phyloP scores from a whole-genome alignment of 2,888 invertebrate species.

The Ennomos erosarius region DNA sequence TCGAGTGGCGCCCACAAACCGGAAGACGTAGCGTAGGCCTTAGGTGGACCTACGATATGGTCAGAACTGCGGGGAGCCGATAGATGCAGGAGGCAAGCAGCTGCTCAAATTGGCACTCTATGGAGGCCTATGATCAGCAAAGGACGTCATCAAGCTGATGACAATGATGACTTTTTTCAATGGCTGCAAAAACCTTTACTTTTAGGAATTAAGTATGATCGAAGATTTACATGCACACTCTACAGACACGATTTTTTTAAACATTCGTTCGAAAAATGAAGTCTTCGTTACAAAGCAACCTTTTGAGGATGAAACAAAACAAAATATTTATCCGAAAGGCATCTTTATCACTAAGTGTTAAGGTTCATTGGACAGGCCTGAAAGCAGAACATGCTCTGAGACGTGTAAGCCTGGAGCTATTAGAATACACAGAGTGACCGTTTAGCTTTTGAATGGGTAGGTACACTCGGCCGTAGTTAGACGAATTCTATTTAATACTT shows the following conservation, averaged over 20 bases:
- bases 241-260: slow-evolving; percentile 9
- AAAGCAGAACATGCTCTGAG: background rate
- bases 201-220: no score
- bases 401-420: background rate
- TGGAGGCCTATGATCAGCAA: no score
- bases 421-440: slow-evolving; percentile 2
- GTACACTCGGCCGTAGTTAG: background rate
- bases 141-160: no score
- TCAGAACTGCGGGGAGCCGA: no score
- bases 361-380: slow-evolving; percentile 4
- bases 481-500: no score
- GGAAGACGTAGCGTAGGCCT: no score
- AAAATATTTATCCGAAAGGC: slow-evolving; percentile 1
- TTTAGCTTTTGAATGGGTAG: slow-evolving; percentile 9
- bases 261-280: slow-evolving; percentile 31
- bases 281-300: slow-evolving; percentile 23
- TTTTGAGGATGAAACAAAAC: slow-evolving; percentile 2
- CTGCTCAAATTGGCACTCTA: no score
- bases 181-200: no score
- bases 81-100: no score
- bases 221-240: slow-evolving; percentile 3
- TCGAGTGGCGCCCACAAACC: no score
- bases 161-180: no score
- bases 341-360: slow-evolving; percentile 1
- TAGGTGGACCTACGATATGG: no score